phyloP scores from a whole-genome alignment of 2,888 invertebrate genomes.

The Drosophila yooni region DNA sequence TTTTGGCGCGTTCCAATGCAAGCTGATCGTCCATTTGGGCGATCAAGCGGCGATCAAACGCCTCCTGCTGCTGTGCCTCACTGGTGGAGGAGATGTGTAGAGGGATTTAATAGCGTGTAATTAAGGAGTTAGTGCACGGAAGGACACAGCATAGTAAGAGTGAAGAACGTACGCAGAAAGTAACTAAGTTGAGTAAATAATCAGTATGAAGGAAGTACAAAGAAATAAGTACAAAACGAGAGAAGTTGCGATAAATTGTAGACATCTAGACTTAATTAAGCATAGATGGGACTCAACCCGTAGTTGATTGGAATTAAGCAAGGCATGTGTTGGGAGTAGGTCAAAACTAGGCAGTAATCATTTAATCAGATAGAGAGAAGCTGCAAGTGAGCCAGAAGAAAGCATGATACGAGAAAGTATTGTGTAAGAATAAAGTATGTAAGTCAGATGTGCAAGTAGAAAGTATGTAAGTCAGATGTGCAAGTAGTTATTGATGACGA shows the following conservation, averaged over 20 bases:
- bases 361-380: neutral
- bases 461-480: too few species aligned
- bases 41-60: slow-evolving; percentile 6
- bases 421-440: neutral
- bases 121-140: neutral
- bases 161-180: neutral
- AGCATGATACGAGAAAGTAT: too few species aligned
- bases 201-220: too few species aligned
- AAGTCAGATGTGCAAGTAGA: neutral
- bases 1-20: slow-evolving; percentile 10
- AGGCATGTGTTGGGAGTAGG: too few species aligned
- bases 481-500: neutral
- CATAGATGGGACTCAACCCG: too few species aligned
- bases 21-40: slow-evolving; percentile 16
- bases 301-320: too few species aligned
- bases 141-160: neutral
- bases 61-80: slow-evolving; percentile 11
- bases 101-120: neutral
- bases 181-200: neutral
- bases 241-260: too few species aligned
- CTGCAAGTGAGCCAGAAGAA: neutral
- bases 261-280: too few species aligned
- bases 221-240: too few species aligned
- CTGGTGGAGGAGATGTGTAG: slow-evolving; percentile 1
- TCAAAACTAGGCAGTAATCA: too few species aligned